Conservation (phyloP, 2,797 vertebrate genomes). For the Atherinosoma microstoma region DNA sequence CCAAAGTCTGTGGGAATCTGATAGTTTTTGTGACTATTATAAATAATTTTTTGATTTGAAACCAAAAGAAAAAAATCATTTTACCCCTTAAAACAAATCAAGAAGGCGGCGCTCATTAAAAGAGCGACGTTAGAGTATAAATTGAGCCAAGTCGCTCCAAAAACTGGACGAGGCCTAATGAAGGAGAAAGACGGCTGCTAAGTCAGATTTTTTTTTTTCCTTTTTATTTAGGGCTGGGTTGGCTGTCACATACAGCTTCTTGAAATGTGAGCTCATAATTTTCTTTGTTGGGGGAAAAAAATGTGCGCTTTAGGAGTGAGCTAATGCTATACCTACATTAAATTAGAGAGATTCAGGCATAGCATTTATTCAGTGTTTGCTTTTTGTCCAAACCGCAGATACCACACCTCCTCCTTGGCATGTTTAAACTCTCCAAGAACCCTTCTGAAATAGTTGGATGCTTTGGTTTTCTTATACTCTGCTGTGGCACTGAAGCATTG, state of each 20-base stretch:
- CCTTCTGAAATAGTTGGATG: slow-evolving; percentile 24
- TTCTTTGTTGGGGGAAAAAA: slow-evolving; percentile 70
- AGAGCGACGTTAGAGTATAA: slow-evolving; percentile 38
- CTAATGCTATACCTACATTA: slow-evolving; percentile 81
- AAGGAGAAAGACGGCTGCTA: slow-evolving; percentile 33
- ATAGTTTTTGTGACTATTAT: neutral
- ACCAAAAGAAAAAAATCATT: slow-evolving; percentile 39
- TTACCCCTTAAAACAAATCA: neutral
- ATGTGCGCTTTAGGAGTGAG: slow-evolving; percentile 71
- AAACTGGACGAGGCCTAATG: slow-evolving; percentile 20
- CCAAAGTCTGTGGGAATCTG: too few species aligned
- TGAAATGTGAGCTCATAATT: slow-evolving; percentile 76
- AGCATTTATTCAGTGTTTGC: slow-evolving; percentile 73
- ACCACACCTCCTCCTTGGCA: slow-evolving; percentile 53
- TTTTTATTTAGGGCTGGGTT: slow-evolving; percentile 59
- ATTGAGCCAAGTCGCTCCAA: slow-evolving; percentile 15
- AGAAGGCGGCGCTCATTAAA: slow-evolving; percentile 27
- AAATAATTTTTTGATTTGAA: slow-evolving; percentile 27
- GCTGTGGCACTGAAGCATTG: slow-evolving; percentile 5
- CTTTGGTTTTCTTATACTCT: slow-evolving; percentile 28
- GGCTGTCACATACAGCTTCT: slow-evolving; percentile 62
- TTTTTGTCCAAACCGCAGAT: slow-evolving; percentile 68
- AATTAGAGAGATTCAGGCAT: slow-evolving; percentile 79
- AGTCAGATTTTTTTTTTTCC: slow-evolving; percentile 28
- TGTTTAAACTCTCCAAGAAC: slow-evolving; percentile 48